Percentiles rank a stretch among this genome's conserved stretches.
Conservation (phyloP, 2,888 invertebrate genomes). For the Ennomos quercinarius region DNA sequence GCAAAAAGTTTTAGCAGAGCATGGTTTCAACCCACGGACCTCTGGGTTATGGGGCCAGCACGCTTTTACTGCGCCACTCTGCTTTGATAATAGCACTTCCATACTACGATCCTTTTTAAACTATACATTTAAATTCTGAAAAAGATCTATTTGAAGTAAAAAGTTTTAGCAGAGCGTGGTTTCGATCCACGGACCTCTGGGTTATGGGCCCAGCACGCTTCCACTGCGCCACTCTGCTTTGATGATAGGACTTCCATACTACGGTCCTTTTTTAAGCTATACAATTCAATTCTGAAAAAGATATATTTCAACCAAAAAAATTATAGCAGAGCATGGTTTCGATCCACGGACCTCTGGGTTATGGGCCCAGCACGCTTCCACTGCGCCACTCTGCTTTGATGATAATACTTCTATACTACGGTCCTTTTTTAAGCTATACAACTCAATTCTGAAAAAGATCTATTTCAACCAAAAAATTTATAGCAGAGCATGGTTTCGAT, state of each 20-base stretch:
- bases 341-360: conserved; percentile 97
- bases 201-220: conserved; percentile 94
- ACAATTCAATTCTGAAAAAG: no score
- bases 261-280: no score
- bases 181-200: conserved; percentile 97
- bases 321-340: conserved; percentile 92
- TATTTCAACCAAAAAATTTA: background rate
- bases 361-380: conserved; percentile 94
- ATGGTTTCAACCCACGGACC: conserved; percentile 96
- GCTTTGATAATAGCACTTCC: no score
- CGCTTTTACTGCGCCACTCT: conserved; percentile 91
- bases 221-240: conserved; percentile 91
- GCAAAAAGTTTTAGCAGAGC: conserved; percentile 73
- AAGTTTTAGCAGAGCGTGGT: conserved; percentile 87
- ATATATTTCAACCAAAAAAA: background rate
- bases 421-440: no score
- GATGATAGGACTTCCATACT: no score
- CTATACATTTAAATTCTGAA: no score
- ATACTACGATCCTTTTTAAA: no score
- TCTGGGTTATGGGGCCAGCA: conserved; percentile 95
- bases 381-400: conserved; percentile 91
- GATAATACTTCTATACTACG: background rate
- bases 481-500: conserved; percentile 94
- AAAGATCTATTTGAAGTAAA: no score
- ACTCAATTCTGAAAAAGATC: no score